Evolutionary conservation across 2,797 vertebrate species (phyloP).

Genomic region (Neoniphon sammara): DNA sequence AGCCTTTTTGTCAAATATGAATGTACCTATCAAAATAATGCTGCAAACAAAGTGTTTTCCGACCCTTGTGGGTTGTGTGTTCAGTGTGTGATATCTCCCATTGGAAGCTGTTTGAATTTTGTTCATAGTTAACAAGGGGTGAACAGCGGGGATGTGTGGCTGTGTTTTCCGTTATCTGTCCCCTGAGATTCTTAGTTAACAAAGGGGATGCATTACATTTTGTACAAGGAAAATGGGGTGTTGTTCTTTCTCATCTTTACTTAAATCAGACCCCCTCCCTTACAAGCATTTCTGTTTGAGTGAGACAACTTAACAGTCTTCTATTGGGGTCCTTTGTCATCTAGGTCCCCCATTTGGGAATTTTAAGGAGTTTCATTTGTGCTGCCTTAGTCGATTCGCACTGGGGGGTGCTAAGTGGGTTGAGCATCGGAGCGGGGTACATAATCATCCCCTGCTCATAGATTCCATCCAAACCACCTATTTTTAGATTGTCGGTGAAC

Average conservation of each 20-base stretch:
- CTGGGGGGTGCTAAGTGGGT: constrained; percentile 27
- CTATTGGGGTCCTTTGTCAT: constrained; percentile 9
- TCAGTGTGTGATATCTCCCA: constrained; percentile 54
- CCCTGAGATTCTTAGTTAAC: constrained; percentile 22
- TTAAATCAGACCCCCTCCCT: constrained; percentile 22
- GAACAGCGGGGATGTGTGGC: constrained; percentile 17
- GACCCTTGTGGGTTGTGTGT: constrained; percentile 59
- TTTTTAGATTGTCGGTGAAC: constrained; percentile 2
- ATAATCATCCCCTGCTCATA: constrained; percentile 28
- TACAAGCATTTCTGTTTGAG: background rate
- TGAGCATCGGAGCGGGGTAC: constrained; percentile 13
- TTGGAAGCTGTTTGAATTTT: constrained; percentile 48
- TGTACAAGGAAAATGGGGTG: constrained; percentile 27
- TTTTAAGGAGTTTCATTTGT: constrained; percentile 24
- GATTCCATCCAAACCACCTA: constrained; percentile 3
- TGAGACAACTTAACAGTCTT: constrained; percentile 26
- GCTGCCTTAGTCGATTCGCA: constrained; percentile 32
- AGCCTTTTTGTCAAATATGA: constrained; percentile 77
- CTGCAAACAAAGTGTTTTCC: constrained; percentile 74
- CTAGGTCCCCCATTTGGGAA: background rate
- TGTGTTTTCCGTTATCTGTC: constrained; percentile 37
- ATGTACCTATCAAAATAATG: constrained; percentile 76
- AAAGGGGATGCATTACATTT: constrained; percentile 50
- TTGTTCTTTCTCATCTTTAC: too few species aligned
- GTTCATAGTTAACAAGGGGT: constrained; percentile 48